phyloP scores from a whole-genome alignment of 2,888 invertebrate genomes.

The Alitta virens region DNA sequence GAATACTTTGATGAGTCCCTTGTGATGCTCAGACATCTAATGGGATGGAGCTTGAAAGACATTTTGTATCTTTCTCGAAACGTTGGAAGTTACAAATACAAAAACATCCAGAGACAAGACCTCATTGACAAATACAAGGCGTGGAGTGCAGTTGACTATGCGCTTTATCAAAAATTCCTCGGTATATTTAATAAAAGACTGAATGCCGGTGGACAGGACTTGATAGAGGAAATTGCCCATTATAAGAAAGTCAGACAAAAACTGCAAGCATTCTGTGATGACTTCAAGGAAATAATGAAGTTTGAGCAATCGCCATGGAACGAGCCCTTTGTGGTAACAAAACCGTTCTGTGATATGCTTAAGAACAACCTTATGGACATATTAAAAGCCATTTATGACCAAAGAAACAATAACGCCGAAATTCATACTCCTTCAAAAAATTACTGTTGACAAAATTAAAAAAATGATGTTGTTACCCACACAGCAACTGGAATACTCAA shows the following conservation, averaged over 20 bases:
- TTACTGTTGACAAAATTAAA: no score
- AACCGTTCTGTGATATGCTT: conserved; percentile 6
- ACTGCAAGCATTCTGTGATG: conserved; percentile 12
- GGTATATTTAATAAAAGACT: conserved; percentile 44
- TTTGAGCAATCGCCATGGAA: conserved; percentile 8
- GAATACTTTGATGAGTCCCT: conserved; percentile 54
- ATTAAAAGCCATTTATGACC: conserved; percentile 16
- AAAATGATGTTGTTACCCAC: no score
- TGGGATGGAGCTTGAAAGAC: conserved; percentile 53
- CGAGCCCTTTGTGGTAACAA: conserved; percentile 3
- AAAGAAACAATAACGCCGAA: no score
- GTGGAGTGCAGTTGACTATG: conserved; percentile 46
- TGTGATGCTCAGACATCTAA: conserved; percentile 43
- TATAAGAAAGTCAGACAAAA: conserved; percentile 7
- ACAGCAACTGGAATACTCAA: no score
- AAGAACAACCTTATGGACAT: background rate
- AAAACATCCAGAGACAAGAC: conserved; percentile 17
- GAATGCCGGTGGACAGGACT: conserved; percentile 32
- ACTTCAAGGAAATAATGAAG: conserved; percentile 4
- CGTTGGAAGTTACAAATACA: conserved; percentile 27
- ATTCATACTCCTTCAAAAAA: no score
- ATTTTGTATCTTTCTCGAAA: conserved; percentile 45
- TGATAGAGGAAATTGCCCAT: conserved; percentile 28
- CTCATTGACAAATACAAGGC: conserved; percentile 31
- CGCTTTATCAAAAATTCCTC: conserved; percentile 48